phyloP scores from a whole-genome alignment of 64 coral and sea anemone species.

The Montipora capricornis region DNA sequence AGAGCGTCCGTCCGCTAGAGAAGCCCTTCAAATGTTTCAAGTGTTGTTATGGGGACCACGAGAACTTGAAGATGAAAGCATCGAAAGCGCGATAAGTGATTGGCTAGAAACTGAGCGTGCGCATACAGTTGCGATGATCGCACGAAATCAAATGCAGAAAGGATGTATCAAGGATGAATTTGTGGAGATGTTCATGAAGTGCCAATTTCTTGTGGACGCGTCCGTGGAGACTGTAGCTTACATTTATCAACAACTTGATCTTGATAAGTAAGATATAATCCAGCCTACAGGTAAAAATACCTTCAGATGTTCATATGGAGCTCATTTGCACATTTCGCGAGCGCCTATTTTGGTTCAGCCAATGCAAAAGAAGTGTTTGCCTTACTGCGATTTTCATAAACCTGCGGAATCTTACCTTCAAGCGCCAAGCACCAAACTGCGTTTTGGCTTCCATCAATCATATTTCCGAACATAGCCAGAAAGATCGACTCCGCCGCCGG shows the following conservation, averaged over 20 bases:
- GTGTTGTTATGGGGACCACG: conserved; percentile 86
- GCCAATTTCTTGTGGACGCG: conserved; percentile 78
- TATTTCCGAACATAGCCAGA: too few species aligned
- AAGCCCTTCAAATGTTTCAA: conserved; percentile 84
- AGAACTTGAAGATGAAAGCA: conserved; percentile 82
- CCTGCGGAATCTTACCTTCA: too few species aligned
- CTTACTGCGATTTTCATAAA: too few species aligned
- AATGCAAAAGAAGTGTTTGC: too few species aligned
- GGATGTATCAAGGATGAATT: conserved; percentile 67
- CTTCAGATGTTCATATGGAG: too few species aligned
- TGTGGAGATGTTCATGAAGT: conserved; percentile 88
- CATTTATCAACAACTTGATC: conserved; percentile 37
- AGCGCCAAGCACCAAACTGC: too few species aligned
- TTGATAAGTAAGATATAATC: not conserved
- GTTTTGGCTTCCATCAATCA: too few species aligned
- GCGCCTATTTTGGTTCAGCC: too few species aligned
- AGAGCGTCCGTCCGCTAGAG: conserved; percentile 51
- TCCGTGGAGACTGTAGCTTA: conserved; percentile 28
- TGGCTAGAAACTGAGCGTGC: conserved; percentile 89
- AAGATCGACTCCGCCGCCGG: too few species aligned
- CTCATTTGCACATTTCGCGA: too few species aligned
- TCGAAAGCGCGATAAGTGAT: conserved; percentile 76
- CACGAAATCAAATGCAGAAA: conserved; percentile 74
- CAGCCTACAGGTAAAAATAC: not conserved
- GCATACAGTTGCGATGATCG: conserved; percentile 80